Evolutionary conservation across 2,888 invertebrate species (phyloP).

Genomic region (Aelia acuminata): DNA sequence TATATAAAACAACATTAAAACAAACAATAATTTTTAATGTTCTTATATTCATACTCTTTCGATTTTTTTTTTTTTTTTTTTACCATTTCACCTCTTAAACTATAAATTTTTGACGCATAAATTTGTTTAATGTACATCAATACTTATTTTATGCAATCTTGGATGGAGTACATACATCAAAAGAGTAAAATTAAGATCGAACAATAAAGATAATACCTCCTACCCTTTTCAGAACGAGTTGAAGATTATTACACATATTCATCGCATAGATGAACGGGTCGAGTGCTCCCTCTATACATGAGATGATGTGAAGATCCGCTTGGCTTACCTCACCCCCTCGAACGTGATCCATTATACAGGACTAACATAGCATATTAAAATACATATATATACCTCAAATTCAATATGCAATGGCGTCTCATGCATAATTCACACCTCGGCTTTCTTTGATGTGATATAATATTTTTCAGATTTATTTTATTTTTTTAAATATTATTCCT

Average conservation of each 20-base stretch:
- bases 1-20: no score
- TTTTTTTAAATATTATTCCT: neutral
- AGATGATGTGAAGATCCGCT: neutral
- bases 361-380: slow-evolving; percentile 35
- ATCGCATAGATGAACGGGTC: neutral
- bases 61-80: no score
- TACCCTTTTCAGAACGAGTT: neutral
- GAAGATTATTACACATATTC: neutral
- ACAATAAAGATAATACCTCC: no score
- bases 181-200: no score
- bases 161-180: no score
- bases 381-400: slow-evolving; percentile 9
- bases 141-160: no score
- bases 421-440: neutral
- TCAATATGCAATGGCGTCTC: slow-evolving; percentile 5
- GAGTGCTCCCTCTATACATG: neutral
- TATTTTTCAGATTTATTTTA: neutral
- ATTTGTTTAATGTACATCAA: no score
- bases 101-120: no score
- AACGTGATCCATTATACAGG: slow-evolving; percentile 9
- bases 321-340: neutral
- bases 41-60: no score
- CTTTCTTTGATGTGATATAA: neutral
- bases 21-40: no score
- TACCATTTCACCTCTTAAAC: no score